These are phyloP conservation scores for Littorina saxatilis DNA, from an alignment of 1,140 invertebrate genomes.

Conservation along the genomic window DNA sequence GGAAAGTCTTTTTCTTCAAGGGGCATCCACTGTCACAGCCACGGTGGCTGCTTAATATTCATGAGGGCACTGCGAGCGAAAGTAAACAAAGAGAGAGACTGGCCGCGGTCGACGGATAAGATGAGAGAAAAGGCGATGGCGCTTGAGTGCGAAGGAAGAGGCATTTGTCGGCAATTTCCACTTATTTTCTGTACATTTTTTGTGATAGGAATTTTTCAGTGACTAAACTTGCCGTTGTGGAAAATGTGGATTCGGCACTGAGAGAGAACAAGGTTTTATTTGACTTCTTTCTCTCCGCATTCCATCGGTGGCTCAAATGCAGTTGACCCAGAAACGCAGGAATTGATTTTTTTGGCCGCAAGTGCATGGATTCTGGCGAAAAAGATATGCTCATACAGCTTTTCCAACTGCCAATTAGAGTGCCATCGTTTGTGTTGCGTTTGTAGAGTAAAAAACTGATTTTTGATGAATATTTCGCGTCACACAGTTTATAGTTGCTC, in stretches of 20 bases:
- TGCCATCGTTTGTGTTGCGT: slow-evolving; percentile 24
- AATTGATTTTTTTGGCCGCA: slow-evolving; percentile 24
- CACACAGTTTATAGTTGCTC: slow-evolving; percentile 16
- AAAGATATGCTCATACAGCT: slow-evolving; percentile 1
- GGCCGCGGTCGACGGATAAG: background rate
- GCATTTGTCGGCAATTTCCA: too few species aligned
- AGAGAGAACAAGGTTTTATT: background rate
- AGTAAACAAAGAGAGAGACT: slow-evolving; percentile 25
- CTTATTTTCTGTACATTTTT: too few species aligned
- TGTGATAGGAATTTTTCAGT: too few species aligned
- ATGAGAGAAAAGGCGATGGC: background rate
- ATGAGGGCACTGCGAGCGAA: slow-evolving; percentile 37
- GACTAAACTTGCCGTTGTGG: too few species aligned
- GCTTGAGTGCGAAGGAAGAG: background rate
- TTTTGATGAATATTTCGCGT: slow-evolving; percentile 36
- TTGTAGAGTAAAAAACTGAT: slow-evolving; percentile 30
- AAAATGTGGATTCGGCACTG: too few species aligned
- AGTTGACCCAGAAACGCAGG: slow-evolving; percentile 19
- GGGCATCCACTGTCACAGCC: too few species aligned
- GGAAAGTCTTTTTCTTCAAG: slow-evolving; percentile 35
- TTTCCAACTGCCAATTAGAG: background rate
- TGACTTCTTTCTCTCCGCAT: slow-evolving; percentile 5
- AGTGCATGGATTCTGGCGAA: slow-evolving; percentile 23
- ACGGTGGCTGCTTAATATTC: slow-evolving; percentile 38
- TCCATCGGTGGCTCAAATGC: background rate